These are phyloP conservation scores for Eucera pruinosa DNA, from an alignment of 2,888 invertebrate genomes.

Conservation along the genomic window DNA sequence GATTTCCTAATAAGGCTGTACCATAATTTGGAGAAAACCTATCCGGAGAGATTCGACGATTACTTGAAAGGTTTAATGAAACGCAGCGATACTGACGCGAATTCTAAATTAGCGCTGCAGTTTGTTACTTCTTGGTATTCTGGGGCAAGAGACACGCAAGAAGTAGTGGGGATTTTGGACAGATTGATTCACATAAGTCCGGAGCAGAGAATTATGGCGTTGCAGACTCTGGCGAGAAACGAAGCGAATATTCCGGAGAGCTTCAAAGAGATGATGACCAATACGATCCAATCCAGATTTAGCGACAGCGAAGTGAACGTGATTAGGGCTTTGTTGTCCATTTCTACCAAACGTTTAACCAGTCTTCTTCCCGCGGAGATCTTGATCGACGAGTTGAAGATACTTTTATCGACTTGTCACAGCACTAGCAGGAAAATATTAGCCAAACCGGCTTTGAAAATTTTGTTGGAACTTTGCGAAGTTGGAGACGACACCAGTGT, in stretches of 20 bases:
- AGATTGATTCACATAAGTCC: constrained; percentile 89
- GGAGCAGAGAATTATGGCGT: constrained; percentile 88
- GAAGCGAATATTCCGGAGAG: constrained; percentile 73
- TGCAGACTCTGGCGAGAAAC: constrained; percentile 87
- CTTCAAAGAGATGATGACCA: constrained; percentile 87
- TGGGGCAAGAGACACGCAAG: constrained; percentile 72
- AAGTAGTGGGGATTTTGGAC: constrained; percentile 76
- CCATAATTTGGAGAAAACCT: constrained; percentile 87
- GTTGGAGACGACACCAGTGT: constrained; percentile 85
- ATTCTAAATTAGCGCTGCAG: constrained; percentile 70
- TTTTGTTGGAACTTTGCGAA: constrained; percentile 76
- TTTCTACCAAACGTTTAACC: constrained; percentile 74
- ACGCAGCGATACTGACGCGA: constrained; percentile 58
- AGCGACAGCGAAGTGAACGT: constrained; percentile 89
- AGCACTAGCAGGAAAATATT: constrained; percentile 67
- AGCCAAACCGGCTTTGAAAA: constrained; percentile 77
- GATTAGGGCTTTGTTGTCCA: constrained; percentile 84
- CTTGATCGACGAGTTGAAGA: constrained; percentile 77
- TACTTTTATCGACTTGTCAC: constrained; percentile 77
- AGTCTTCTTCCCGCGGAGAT: constrained; percentile 73
- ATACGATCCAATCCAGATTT: constrained; percentile 88
- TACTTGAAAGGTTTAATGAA: constrained; percentile 87
- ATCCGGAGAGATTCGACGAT: constrained; percentile 90
- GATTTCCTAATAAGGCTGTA: constrained; percentile 74
- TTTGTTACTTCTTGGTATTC: constrained; percentile 80